These are phyloP conservation scores for Vespertilio murinus DNA, from an alignment of 2,797 vertebrate genomes.

Conservation along the genomic window DNA sequence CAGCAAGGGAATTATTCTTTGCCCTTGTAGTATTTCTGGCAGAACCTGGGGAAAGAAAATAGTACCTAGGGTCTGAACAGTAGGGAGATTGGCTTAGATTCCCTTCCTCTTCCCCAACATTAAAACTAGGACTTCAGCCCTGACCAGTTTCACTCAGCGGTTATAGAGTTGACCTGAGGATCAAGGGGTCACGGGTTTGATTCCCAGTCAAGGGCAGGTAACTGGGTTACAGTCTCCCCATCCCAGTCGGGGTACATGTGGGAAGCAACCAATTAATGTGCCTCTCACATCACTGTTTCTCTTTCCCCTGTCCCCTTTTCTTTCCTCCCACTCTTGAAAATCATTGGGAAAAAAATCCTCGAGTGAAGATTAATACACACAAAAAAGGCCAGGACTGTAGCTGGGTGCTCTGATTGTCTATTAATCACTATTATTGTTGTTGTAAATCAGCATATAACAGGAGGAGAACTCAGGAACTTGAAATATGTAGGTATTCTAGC, in stretches of 20 bases:
- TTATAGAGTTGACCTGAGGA: too few relatives aligned
- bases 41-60: neutral
- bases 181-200: too few relatives aligned
- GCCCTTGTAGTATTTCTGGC: neutral
- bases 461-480: slow-evolving; percentile 45
- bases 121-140: slow-evolving; percentile 24
- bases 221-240: too few relatives aligned
- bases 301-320: too few relatives aligned
- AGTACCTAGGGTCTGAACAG: neutral
- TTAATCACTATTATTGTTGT: neutral
- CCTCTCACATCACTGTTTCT: too few relatives aligned
- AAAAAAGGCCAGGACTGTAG: neutral
- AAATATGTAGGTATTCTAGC: neutral
- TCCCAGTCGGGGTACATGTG: too few relatives aligned
- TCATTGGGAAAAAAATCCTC: too few relatives aligned
- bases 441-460: neutral
- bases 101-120: neutral
- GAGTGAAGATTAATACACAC: too few relatives aligned
- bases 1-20: slow-evolving; percentile 17
- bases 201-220: too few relatives aligned
- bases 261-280: too few relatives aligned
- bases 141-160: too few relatives aligned
- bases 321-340: too few relatives aligned
- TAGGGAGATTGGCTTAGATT: neutral
- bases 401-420: neutral